These are phyloP conservation scores for Eriosoma lanigerum DNA, from an alignment of 1,140 invertebrate genomes.

Conservation along the genomic window DNA sequence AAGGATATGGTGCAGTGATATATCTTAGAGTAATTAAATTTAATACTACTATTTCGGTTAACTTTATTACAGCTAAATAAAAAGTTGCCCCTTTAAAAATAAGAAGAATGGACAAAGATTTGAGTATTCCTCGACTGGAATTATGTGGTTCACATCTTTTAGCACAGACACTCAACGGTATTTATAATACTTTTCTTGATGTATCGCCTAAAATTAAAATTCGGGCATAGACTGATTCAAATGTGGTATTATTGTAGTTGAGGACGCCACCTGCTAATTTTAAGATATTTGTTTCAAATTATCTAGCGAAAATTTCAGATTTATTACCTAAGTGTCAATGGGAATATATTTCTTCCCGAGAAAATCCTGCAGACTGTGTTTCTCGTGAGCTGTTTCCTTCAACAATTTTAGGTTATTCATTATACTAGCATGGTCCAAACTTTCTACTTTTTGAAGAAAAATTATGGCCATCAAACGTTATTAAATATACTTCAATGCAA, in stretches of 20 bases:
- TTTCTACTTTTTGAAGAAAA: not conserved
- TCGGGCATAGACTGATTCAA: not conserved
- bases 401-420: not conserved
- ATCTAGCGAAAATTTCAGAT: not conserved
- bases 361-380: not conserved
- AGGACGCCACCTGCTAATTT: not conserved
- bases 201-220: not conserved
- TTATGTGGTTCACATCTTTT: not conserved
- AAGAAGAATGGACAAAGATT: not conserved
- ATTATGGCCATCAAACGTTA: not conserved
- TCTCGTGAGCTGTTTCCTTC: not conserved
- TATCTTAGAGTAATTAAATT: not conserved
- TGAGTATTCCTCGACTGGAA: not conserved
- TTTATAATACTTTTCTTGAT: not conserved
- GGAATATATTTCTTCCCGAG: not conserved
- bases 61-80: not conserved
- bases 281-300: not conserved
- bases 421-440: not conserved
- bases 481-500: not conserved
- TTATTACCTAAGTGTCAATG: not conserved
- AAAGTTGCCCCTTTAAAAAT: slow-evolving; percentile 12
- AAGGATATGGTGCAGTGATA: not conserved
- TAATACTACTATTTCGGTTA: not conserved
- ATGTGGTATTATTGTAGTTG: not conserved
- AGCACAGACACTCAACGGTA: not conserved